A percentile compares a stretch with the other conserved stretches of the same genome.
Evolutionary conservation across 2,797 vertebrate genomes (phyloP).

Genomic region (Silurus lanzhouensis): DNA sequence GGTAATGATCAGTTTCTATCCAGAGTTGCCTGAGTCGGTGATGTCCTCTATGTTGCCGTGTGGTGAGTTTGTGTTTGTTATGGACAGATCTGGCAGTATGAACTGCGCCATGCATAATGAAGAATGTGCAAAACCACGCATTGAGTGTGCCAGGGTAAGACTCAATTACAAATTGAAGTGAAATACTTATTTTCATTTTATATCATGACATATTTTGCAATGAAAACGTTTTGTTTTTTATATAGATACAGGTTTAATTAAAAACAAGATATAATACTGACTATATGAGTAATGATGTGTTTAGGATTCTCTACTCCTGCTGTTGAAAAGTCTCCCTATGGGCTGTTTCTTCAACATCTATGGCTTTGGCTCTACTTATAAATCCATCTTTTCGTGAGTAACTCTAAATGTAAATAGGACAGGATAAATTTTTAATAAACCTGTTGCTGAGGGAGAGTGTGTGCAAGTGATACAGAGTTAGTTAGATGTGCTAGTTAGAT

Average conservation of each 20-base stretch:
- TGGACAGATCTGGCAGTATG: slow-evolving; percentile 86
- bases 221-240: neutral
- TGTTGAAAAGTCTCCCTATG: slow-evolving; percentile 88
- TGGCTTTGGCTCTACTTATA: slow-evolving; percentile 77
- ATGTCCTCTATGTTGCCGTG: slow-evolving; percentile 56
- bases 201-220: neutral
- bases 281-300: slow-evolving; percentile 20
- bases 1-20: slow-evolving; percentile 84
- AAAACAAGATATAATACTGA: neutral
- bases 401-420: neutral
- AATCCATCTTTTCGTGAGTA: slow-evolving; percentile 82
- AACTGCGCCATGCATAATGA: slow-evolving; percentile 29
- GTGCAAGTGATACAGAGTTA: neutral
- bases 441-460: neutral
- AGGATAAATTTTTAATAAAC: too few relatives aligned
- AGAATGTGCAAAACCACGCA: slow-evolving; percentile 55
- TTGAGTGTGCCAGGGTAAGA: slow-evolving; percentile 78
- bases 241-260: neutral
- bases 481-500: slow-evolving; percentile 18
- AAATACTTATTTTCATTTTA: neutral
- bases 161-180: neutral
- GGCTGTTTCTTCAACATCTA: slow-evolving; percentile 88
- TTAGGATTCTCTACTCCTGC: slow-evolving; percentile 84
- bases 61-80: slow-evolving; percentile 81
- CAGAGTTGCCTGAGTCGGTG: slow-evolving; percentile 71